These are phyloP conservation scores for Drosophila villosipedis DNA, from an alignment of 2,888 invertebrate species.

Conservation along the genomic window DNA sequence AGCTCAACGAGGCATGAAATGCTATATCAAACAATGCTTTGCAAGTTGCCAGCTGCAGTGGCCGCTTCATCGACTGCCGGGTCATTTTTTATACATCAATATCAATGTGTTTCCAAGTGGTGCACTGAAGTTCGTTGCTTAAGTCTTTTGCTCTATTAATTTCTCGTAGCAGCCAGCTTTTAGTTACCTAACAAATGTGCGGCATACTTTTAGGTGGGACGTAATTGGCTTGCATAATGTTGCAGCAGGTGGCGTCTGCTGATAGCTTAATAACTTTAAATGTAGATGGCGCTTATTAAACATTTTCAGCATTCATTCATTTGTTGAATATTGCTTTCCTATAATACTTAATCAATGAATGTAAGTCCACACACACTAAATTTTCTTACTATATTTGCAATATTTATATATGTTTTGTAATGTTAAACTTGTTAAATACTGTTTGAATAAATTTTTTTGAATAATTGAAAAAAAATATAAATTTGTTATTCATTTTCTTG, in stretches of 20 bases:
- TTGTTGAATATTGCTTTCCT: not conserved
- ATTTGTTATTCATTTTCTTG: not conserved
- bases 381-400: not conserved
- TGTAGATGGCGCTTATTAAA: conserved; percentile 2
- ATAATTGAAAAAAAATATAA: not conserved
- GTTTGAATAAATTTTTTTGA: not conserved
- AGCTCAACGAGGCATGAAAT: conserved; percentile 26
- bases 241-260: conserved; percentile 25
- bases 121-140: conserved; percentile 24
- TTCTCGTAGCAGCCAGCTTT: conserved; percentile 22
- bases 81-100: conserved; percentile 19
- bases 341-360: not conserved
- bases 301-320: not conserved
- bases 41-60: not conserved
- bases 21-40: conserved; percentile 2
- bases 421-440: not conserved
- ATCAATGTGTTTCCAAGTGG: conserved; percentile 11
- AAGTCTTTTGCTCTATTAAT: conserved; percentile 22
- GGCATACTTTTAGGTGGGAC: conserved; percentile 26
- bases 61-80: not conserved
- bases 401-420: not conserved
- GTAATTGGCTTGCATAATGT: not conserved
- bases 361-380: not conserved
- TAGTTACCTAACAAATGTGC: rapidly evolving
- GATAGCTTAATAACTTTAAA: not conserved